These are phyloP conservation scores for Brachionus plicatilis DNA, from an alignment of 1,140 invertebrate genomes.

Conservation along the genomic window DNA sequence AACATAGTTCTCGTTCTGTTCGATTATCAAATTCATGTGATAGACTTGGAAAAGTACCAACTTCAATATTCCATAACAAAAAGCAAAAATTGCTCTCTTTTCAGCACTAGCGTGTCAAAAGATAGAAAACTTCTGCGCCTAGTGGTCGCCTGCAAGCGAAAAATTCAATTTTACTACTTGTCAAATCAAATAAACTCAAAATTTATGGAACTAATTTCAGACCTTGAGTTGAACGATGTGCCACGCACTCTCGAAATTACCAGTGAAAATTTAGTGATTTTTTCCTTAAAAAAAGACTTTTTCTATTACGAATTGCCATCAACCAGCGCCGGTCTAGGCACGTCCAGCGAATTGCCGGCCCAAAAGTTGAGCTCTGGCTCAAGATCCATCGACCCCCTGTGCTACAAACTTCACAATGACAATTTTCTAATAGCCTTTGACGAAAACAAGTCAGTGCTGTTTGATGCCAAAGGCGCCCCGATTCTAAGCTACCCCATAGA, in stretches of 20 bases:
- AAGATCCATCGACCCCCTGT: not conserved
- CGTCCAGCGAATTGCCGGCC: not conserved
- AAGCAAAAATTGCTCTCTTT: constrained; percentile 16
- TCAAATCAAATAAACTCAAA: constrained; percentile 19
- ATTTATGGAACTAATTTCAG: constrained; percentile 37
- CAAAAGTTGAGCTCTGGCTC: not conserved
- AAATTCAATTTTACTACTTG: constrained; percentile 29
- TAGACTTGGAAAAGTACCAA: constrained; percentile 31
- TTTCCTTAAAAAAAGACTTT: constrained; percentile 32
- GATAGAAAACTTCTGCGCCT: constrained; percentile 21
- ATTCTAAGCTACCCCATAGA: not conserved
- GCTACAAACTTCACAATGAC: constrained; percentile 10
- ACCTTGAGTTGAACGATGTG: constrained; percentile 16
- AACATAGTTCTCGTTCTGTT: constrained; percentile 17
- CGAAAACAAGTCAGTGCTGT: constrained; percentile 8
- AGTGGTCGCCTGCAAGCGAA: not conserved
- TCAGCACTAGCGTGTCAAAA: constrained; percentile 5
- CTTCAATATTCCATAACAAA: constrained; percentile 21
- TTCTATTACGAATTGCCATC: constrained; percentile 29
- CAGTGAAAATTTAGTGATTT: constrained; percentile 19
- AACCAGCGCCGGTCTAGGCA: not conserved
- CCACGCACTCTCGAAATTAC: constrained; percentile 18
- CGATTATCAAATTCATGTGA: constrained; percentile 14
- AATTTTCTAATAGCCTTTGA: constrained; percentile 22
- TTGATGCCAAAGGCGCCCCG: not conserved